These are phyloP conservation scores for Daubentonia madagascariensis DNA, from an alignment of 2,113 vertebrate genomes.

Conservation along the genomic window DNA sequence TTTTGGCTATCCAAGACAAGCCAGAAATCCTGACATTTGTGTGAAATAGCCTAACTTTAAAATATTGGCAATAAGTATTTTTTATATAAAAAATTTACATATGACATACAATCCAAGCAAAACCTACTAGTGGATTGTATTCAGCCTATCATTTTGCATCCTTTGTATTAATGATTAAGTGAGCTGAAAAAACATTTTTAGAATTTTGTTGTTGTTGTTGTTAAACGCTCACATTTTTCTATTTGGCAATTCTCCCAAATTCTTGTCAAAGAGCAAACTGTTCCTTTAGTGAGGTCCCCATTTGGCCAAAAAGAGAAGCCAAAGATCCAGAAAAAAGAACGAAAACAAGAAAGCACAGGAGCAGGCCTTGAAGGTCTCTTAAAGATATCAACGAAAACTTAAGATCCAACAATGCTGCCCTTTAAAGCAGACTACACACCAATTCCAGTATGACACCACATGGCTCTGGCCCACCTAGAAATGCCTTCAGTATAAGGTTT, in stretches of 20 bases:
- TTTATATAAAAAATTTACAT: not conserved
- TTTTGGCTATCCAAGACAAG: not conserved
- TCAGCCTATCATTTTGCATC: not conserved
- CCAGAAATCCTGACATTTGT: not conserved
- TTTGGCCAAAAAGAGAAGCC: not conserved
- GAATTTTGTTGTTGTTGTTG: not conserved
- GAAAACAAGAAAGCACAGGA: not conserved
- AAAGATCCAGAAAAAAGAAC: conserved; percentile 25
- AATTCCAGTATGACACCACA: not conserved
- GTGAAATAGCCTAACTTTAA: not conserved
- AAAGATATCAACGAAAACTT: not conserved
- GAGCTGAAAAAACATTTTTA: not conserved
- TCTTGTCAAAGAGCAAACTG: not conserved
- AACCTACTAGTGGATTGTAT: not conserved
- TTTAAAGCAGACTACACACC: not conserved
- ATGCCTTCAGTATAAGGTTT: not conserved
- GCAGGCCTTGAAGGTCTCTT: not conserved
- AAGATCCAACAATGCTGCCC: not conserved
- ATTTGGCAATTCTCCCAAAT: not conserved
- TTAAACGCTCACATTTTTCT: not conserved
- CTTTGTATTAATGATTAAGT: not conserved
- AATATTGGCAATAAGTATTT: not conserved
- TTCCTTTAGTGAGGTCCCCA: not conserved
- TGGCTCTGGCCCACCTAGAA: not conserved
- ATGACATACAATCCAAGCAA: not conserved